Percentiles rank a stretch among this genome's conserved stretches.
These are phyloP conservation scores for Thalassarche chlororhynchos DNA, from an alignment of 2,113 vertebrate species.

Conservation along the genomic window DNA sequence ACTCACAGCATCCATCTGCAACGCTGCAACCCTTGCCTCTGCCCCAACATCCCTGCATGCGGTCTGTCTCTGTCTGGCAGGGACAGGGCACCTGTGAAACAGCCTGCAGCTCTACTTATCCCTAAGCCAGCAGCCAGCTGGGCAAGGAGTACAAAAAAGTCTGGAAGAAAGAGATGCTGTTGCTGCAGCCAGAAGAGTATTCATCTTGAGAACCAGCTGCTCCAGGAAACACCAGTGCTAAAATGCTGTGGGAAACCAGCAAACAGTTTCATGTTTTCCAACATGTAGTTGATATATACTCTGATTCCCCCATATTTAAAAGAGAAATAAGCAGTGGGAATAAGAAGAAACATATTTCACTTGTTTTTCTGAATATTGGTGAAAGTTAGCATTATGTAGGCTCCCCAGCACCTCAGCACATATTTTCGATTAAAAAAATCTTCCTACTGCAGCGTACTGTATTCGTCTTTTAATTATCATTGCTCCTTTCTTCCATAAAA, in stretches of 20 bases:
- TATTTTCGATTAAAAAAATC: neutral
- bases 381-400: neutral
- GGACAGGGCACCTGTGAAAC: neutral
- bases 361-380: neutral
- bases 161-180: neutral
- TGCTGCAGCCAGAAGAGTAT: neutral
- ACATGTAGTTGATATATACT: neutral
- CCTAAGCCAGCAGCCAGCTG: neutral
- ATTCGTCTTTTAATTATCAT: neutral
- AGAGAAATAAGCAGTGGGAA: neutral
- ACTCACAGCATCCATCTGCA: neutral
- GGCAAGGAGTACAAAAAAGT: neutral
- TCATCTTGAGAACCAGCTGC: neutral
- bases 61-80: neutral
- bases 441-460: neutral
- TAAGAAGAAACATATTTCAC: neutral
- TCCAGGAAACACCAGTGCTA: neutral
- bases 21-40: neutral
- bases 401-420: neutral
- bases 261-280: neutral
- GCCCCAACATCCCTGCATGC: rapidly evolving
- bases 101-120: neutral
- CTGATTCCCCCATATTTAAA: neutral
- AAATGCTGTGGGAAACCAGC: neutral
- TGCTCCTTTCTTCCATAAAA: neutral